Conservation (phyloP, 2,888 invertebrate genomes). For the Limnephilus rhombicus region DNA sequence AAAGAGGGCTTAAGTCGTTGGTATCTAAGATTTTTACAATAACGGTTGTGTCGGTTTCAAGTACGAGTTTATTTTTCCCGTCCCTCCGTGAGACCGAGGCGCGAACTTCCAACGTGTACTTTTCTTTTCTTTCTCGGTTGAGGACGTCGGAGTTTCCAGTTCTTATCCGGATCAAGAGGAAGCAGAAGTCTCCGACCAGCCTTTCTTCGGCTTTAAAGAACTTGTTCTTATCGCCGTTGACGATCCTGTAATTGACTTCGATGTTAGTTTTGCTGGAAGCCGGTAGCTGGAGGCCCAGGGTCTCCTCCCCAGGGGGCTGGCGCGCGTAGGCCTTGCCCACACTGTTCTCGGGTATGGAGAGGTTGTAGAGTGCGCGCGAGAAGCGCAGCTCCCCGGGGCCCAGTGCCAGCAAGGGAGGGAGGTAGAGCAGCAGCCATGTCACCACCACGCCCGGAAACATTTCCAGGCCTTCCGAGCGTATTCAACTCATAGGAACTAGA, state of each 20-base stretch:
- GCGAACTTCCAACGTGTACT: conserved; percentile 87
- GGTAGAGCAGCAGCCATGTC: conserved; percentile 62
- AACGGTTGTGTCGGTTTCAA: conserved; percentile 85
- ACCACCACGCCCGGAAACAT: conserved; percentile 64
- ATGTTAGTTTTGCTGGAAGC: conserved; percentile 68
- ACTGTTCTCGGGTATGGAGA: conserved; percentile 94
- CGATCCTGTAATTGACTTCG: conserved; percentile 89
- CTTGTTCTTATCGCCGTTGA: conserved; percentile 91
- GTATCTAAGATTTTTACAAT: conserved; percentile 87
- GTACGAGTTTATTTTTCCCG: conserved; percentile 78
- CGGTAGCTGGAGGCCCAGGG: conserved; percentile 86
- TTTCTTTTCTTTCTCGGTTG: conserved; percentile 94
- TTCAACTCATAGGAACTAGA: conserved; percentile 66
- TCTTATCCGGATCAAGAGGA: conserved; percentile 92
- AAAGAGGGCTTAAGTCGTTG: conserved; percentile 95
- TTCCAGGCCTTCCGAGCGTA: conserved; percentile 61
- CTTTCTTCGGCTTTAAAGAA: conserved; percentile 96
- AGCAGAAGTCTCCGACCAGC: conserved; percentile 95
- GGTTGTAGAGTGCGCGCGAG: conserved; percentile 87
- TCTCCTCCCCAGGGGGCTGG: conserved; percentile 83
- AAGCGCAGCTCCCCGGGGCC: conserved; percentile 78
- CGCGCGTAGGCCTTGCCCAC: conserved; percentile 91
- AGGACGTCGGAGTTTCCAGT: conserved; percentile 92
- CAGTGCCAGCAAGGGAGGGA: conserved; percentile 47
- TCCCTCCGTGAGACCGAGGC: conserved; percentile 81